phyloP scores from a whole-genome alignment of 2,888 invertebrate species.

The Heliconius charithonia region DNA sequence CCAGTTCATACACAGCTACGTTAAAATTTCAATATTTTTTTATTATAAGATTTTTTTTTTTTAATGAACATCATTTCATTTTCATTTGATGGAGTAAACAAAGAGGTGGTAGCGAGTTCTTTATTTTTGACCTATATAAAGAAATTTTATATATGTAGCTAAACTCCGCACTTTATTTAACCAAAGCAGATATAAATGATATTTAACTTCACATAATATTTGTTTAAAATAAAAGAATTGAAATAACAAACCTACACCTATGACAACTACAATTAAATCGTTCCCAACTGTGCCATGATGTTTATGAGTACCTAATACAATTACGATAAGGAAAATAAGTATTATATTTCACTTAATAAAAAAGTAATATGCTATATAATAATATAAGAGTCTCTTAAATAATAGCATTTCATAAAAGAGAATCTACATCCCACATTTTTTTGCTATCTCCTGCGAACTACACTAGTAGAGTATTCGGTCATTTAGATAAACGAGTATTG shows the following conservation, averaged over 20 bases:
- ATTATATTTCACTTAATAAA: neutral
- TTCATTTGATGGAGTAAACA: too few species aligned
- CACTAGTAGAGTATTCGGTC: conserved; percentile 14
- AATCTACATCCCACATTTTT: neutral
- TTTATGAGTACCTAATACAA: neutral
- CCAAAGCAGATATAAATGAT: too few species aligned
- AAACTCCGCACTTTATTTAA: too few species aligned
- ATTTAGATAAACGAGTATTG: conserved; percentile 25
- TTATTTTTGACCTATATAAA: too few species aligned
- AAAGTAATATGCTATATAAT: neutral
- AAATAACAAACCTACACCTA: neutral
- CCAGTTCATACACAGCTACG: too few species aligned
- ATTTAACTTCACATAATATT: too few species aligned
- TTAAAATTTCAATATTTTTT: too few species aligned
- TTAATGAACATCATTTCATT: too few species aligned
- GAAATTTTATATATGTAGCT: too few species aligned
- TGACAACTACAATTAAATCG: neutral
- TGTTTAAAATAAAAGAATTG: neutral
- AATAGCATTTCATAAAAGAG: conserved; percentile 3
- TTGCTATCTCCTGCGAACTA: conserved; percentile 20
- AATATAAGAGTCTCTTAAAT: neutral
- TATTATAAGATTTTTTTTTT: too few species aligned
- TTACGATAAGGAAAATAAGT: neutral
- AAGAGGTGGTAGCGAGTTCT: too few species aligned
- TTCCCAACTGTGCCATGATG: neutral